These are phyloP conservation scores for Macroteleia sp. DNA, from an alignment of 2,888 invertebrate species.

Conservation along the genomic window DNA sequence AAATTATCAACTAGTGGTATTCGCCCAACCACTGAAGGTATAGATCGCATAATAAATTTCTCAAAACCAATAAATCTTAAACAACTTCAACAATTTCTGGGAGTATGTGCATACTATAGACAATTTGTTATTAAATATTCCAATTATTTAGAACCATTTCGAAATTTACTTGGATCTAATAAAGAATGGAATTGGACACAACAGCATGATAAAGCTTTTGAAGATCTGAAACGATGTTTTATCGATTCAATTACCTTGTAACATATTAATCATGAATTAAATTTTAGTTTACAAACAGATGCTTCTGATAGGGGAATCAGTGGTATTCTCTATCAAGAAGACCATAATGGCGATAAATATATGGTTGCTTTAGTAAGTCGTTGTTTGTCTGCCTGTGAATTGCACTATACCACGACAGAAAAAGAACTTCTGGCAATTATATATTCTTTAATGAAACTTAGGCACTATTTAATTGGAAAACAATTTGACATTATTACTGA, in stretches of 20 bases:
- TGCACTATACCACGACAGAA: not conserved
- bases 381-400: not conserved
- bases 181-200: not conserved
- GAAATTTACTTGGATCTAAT: not conserved
- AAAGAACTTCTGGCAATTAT: not conserved
- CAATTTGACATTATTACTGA: slow-evolving; percentile 15
- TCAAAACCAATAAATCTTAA: too few relatives aligned
- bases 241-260: not conserved
- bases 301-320: not conserved
- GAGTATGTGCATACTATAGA: too few relatives aligned
- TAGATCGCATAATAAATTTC: too few relatives aligned
- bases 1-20: too few relatives aligned
- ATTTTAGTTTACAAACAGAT: not conserved
- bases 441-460: not conserved
- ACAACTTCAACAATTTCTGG: too few relatives aligned
- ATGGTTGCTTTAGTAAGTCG: not conserved
- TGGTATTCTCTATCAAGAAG: not conserved
- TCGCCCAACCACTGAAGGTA: too few relatives aligned
- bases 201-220: not conserved
- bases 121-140: not conserved
- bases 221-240: not conserved
- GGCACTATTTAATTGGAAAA: not conserved
- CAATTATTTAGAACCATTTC: not conserved
- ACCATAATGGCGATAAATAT: not conserved
- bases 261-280: not conserved